Evolutionary conservation across 1,140 invertebrate genomes (phyloP), one percentile per base, ranked within the genome.

Genomic region (Lineus longissimus): DNA sequence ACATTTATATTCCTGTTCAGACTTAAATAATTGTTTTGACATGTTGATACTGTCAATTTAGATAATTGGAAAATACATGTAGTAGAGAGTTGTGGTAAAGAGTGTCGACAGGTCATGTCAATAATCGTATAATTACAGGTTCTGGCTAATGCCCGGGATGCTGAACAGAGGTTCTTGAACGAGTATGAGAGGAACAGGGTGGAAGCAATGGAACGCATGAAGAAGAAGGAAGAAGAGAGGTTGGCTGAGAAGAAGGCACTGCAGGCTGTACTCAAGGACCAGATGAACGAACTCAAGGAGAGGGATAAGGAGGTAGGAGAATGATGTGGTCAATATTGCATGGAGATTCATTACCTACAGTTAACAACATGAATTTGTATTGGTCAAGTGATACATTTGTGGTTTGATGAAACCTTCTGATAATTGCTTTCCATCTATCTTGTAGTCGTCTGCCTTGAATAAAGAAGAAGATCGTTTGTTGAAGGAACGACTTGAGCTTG

Each of bases 221-320:
- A 65, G 64, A 72, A 60, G 76, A 80, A 67, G 47, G 74, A 73
- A 59, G 69, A 72, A 62, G 63, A 75, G 43, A 73, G 70, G 62
- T 61, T 76, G 23, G 55, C 69, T 17, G 72, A 76, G 55, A 73
- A 77, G 58, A 74, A 66, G 56, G 65, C 70, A 36, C 61, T 79
- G 22, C 76, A 76, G 63, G 64, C 73, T 27, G 68, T 74, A 25
- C 64, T 81, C 27, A 73, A 73, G 59, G 66, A 76, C 56, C 80
- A 81, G 64, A 78, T 81, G 73, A 47, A 63, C 22, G 78, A 80
- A 60, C 63, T 81, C 2, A 76, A 72, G 62, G 60, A 70, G 17
- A 73, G 72, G 59, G 80, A 81, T 62, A 61, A 62, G 47, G 78
- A 81, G 74, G 78, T 79, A 60, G 47, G 54, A 13, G 19, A 11